Evolutionary conservation across 2,797 vertebrate genomes (phyloP).

Genomic region (Apodemus agrarius): DNA sequence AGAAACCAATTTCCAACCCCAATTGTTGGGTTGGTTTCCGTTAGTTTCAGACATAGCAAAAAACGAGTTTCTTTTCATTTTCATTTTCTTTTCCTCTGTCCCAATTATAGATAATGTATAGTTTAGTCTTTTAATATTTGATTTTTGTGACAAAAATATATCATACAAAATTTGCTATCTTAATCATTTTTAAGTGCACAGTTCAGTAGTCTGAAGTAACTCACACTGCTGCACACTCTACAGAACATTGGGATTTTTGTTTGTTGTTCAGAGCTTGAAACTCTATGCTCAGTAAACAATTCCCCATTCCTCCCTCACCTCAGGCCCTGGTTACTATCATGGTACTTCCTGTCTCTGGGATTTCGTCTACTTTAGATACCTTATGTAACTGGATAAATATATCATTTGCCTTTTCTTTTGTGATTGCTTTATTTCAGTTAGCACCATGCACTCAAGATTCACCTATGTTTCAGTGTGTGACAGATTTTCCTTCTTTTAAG

Average conservation of each 20-base stretch:
- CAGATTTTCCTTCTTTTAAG: constrained; percentile 47
- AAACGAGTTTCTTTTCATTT: background rate
- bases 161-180: constrained; percentile 37
- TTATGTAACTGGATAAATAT: background rate
- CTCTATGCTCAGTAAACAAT: constrained; percentile 1
- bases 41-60: constrained; percentile 35
- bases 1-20: constrained; percentile 45
- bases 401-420: constrained; percentile 44
- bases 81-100: background rate
- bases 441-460: constrained; percentile 8
- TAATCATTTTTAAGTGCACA: constrained; percentile 56
- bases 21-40: constrained; percentile 22
- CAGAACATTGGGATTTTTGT: background rate
- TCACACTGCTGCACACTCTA: constrained; percentile 18
- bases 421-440: constrained; percentile 49
- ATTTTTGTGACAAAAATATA: constrained; percentile 41
- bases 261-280: constrained; percentile 26
- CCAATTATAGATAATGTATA: background rate
- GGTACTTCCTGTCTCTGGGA: constrained; percentile 30
- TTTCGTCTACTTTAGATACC: constrained; percentile 34
- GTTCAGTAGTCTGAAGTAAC: constrained; percentile 45
- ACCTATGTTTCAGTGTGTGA: background rate
- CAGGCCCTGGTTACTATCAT: background rate
- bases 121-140: constrained; percentile 46
- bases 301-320: background rate